A percentile compares a stretch with the other conserved stretches of the same genome.
phyloP scores from a whole-genome alignment of 2,888 invertebrate genomes.

The Xylophagus ater region DNA sequence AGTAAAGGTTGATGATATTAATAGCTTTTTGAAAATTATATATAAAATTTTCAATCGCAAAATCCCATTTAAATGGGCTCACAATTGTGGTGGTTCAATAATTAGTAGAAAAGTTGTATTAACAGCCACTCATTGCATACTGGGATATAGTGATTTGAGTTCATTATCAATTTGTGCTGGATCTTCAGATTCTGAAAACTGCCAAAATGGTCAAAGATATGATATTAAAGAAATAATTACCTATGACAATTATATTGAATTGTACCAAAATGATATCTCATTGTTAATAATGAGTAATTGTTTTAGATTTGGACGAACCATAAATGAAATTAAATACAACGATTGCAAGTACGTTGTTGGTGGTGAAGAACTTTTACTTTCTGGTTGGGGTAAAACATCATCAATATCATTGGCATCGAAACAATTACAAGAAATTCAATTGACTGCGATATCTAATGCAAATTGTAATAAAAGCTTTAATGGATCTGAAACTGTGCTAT shows the following conservation, averaged over 20 bases:
- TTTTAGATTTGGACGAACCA: conserved; percentile 2
- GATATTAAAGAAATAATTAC: too few relatives aligned
- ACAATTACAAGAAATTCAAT: conserved; percentile 7
- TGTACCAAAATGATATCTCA: conserved; percentile 5
- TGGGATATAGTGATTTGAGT: neutral
- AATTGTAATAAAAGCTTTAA: conserved; percentile 2
- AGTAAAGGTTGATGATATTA: conserved; percentile 5
- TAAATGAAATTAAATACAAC: conserved; percentile 5
- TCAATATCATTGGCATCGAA: conserved; percentile 5
- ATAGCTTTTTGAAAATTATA: conserved; percentile 4
- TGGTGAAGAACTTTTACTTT: neutral
- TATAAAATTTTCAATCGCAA: conserved; percentile 3
- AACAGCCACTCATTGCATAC: conserved; percentile 6
- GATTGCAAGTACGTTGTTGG: conserved; percentile 1
- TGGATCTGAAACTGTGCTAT: conserved; percentile 4
- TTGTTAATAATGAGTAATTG: neutral
- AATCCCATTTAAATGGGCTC: conserved; percentile 8
- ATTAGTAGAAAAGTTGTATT: conserved; percentile 3
- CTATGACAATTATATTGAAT: too few relatives aligned
- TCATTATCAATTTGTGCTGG: conserved; percentile 5
- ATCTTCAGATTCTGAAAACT: conserved; percentile 3
- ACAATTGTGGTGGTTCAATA: conserved; percentile 8
- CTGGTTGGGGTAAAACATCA: conserved; percentile 8
- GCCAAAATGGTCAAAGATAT: too few relatives aligned
- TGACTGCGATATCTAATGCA: conserved; percentile 1